Base-by-base conservation (phyloP, 2,888 invertebrate species). In the Poecilobothrus nobilitatus region DNA sequence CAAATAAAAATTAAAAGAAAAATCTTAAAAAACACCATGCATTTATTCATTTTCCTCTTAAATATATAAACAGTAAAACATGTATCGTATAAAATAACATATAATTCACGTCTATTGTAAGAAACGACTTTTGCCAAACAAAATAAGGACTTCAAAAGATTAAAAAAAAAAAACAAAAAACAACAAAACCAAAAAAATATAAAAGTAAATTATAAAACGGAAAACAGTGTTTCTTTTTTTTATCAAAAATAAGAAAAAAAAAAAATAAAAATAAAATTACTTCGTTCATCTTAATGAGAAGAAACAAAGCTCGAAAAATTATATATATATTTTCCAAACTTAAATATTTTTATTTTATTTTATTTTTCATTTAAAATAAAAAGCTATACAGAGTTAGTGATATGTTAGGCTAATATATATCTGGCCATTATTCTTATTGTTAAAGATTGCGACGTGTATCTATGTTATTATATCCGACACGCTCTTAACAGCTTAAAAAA, bases 401-500 rank as follows among this genome's bases (percentile, higher is more conserved):
- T 53, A 53, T 53, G 53, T 53, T 53, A 18, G 53, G 53, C 53
- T 53, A 53, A 53, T 53, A 53, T 53, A 53, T 53, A 53, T 53
- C 18, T 53, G 18, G 53, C 53, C 53, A 53, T 53, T 53, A 53
- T 53, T 53, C 53, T 53, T 53, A 4, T 53, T 53, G 53, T 53
- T 53, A 53, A 53, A 53, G 53, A 53, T 53, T 53, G 53, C 53
- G 53, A 53, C 53, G 53, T 53, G 53, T 53, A 53, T 53, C 53
- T 53, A 53, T 53, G 53, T 53, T 53, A 53, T 53, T 53, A 53
- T 53, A 53, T 53, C 53, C 53, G 53, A 53, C 53, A 53, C 53
- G 53, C 53, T 53, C 53, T 53, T 53, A 53, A 53, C 53, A 53
- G 53, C 53, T 53, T 53, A 53, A 53, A 53, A 53, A 41, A 53